Conservation (phyloP, 2,888 invertebrate species). For the Enoplolaimus lenunculus region DNA sequence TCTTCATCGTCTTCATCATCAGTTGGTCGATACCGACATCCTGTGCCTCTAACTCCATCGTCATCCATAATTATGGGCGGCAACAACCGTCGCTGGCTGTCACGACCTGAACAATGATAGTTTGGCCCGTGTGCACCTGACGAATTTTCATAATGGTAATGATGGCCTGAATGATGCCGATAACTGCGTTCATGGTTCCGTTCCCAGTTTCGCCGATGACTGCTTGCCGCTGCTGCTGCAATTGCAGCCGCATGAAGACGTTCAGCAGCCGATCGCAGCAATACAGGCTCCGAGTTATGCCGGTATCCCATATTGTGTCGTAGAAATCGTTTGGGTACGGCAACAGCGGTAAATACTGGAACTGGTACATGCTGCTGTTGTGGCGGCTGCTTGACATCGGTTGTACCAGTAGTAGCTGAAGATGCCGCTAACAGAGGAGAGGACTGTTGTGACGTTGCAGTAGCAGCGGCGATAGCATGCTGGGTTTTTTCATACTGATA, state of each 20-base stretch:
- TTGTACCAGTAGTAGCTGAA: no score
- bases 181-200: background rate
- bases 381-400: no score
- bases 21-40: background rate
- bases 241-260: background rate
- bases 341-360: no score
- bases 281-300: background rate
- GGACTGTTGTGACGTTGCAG: no score
- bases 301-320: background rate
- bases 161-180: background rate
- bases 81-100: background rate
- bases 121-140: background rate
- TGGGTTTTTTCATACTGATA: no score
- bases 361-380: no score
- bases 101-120: background rate
- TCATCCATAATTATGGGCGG: no score
- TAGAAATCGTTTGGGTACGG: no score
- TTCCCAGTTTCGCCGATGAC: background rate
- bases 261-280: background rate
- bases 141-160: background rate
- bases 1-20: background rate
- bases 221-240: background rate
- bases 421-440: no score
- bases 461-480: no score
- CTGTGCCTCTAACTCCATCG: no score